phyloP scores from a whole-genome alignment of 2,888 invertebrate genomes.

The Iselma pallidipennis region DNA sequence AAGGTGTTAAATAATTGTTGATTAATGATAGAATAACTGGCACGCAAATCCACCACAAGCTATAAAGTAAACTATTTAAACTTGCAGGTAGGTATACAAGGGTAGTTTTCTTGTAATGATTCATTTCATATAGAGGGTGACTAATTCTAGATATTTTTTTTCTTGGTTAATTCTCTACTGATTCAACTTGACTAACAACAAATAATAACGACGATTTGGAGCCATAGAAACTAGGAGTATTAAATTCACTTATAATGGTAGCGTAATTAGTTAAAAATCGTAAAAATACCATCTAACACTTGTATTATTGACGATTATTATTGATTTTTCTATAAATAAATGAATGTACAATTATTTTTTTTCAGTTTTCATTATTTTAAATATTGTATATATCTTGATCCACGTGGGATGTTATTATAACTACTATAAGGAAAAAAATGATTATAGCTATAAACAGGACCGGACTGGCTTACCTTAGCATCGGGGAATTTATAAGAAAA shows the following conservation, averaged over 20 bases:
- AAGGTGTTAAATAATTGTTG: not conserved
- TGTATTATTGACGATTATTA: not conserved
- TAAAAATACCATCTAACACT: not conserved
- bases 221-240: too few species aligned
- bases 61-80: not conserved
- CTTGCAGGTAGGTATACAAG: not conserved
- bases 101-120: not conserved
- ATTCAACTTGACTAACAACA: too few species aligned
- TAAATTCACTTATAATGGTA: too few species aligned
- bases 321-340: not conserved
- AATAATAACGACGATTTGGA: too few species aligned
- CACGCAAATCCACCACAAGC: not conserved
- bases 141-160: not conserved
- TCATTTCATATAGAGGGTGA: not conserved
- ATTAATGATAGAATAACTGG: not conserved
- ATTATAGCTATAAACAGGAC: not conserved
- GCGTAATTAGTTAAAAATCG: too few species aligned
- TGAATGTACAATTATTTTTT: not conserved
- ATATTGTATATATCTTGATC: not conserved
- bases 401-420: not conserved
- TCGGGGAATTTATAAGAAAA: too few species aligned
- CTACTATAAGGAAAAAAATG: not conserved
- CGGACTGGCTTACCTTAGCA: too few species aligned
- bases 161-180: not conserved
- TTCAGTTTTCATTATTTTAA: too few species aligned